Evolutionary conservation across 1,140 invertebrate species (phyloP), one percentile per base, ranked within the genome.

Genomic region (Venturia canescens): DNA sequence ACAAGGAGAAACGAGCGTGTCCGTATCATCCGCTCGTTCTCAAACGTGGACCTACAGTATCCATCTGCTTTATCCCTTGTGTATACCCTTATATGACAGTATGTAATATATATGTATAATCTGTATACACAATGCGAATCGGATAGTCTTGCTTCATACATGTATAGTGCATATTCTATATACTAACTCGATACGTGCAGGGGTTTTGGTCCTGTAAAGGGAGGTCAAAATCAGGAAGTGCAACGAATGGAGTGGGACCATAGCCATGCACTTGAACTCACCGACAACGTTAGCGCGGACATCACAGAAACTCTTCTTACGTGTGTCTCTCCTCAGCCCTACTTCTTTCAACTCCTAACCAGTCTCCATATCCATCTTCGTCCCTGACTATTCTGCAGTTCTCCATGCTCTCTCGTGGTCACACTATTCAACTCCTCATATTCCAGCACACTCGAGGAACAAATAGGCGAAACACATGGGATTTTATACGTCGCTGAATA

Each of bases 201-300:
- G 27, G 72, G 26, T 2, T 16, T 16, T n/a, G 72, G 26, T 2
- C 31, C 26, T n/a, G 5, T 16, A 27, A 50, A 9, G 48, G 57
- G 72, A 27, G 48, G 57, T 60, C 57, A 60, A 60, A 16, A 26
- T 23, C 72, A 75, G 72, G 72, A 74, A 75, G 48, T 57, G 72
- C 48, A 75, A 26, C 48, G 48, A 75, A 27, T 29, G 16, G 27
- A 29, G 27, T 5, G 16, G 63, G 27, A 27, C 48, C 48, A 7
- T 27, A 26, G 57, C 72, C 57, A 75, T 75, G 72, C 72, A 75
- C 72, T 75, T 75, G 72, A 75, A 75, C 72, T 50, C 48, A 75
- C 50, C 16, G 50, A 75, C 9, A 31, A 76, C 70, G 57, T 29
- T n/a, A n/a, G 60, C 50, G 57, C 57, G 57, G 74, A 76, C 34